These are phyloP conservation scores for Parascotia fuliginaria DNA, from an alignment of 2,888 invertebrate genomes.

Conservation along the genomic window DNA sequence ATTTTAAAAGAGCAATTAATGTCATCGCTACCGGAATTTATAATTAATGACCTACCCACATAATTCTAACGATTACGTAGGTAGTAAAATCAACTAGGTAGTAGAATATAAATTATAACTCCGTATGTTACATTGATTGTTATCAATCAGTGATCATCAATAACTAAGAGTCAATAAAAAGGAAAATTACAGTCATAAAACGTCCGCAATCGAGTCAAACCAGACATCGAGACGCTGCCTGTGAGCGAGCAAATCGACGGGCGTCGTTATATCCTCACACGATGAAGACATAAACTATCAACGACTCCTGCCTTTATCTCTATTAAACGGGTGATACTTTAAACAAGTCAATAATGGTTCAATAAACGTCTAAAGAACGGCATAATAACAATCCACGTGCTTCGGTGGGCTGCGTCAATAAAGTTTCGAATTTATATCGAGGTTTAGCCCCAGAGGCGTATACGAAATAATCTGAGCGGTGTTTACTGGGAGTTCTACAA, in stretches of 20 bases:
- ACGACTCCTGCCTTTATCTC: slow-evolving; percentile 81
- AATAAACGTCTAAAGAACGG: slow-evolving; percentile 83
- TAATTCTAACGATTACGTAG: neutral
- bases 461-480: slow-evolving; percentile 83
- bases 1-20: slow-evolving; percentile 15
- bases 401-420: slow-evolving; percentile 72
- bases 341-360: slow-evolving; percentile 85
- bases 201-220: slow-evolving; percentile 55
- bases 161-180: slow-evolving; percentile 67
- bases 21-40: slow-evolving; percentile 18
- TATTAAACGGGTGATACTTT: slow-evolving; percentile 83
- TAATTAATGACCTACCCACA: neutral
- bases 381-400: slow-evolving; percentile 84
- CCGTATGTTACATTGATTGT: slow-evolving; percentile 58
- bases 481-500: slow-evolving; percentile 83
- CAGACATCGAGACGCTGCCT: slow-evolving; percentile 70
- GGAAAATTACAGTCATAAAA: slow-evolving; percentile 80
- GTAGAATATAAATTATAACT: slow-evolving; percentile 53
- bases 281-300: slow-evolving; percentile 81
- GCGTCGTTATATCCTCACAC: slow-evolving; percentile 60
- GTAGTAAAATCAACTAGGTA: slow-evolving; percentile 16
- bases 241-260: slow-evolving; percentile 51
- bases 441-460: slow-evolving; percentile 83
- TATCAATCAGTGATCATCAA: slow-evolving; percentile 60
- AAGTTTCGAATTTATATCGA: slow-evolving; percentile 83